phyloP scores from a whole-genome alignment of 2,797 vertebrate genomes.

The Gadopsis bispinosus region DNA sequence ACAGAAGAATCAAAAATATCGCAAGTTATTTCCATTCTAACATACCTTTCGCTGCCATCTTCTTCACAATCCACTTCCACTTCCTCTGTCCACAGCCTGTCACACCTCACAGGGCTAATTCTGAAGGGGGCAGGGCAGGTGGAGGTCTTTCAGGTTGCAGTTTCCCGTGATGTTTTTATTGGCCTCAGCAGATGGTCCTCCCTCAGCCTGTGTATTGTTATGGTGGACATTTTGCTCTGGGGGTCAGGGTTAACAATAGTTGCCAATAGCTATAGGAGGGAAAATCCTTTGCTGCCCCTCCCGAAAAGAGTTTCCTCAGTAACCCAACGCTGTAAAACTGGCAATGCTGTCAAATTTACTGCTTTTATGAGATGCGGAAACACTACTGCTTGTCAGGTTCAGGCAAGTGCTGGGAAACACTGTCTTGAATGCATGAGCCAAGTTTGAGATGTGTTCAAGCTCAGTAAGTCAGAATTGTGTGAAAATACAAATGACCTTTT shows the following conservation, averaged over 20 bases:
- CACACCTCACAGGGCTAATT: constrained; percentile 60
- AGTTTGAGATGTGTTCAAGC: constrained; percentile 38
- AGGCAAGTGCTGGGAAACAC: constrained; percentile 16
- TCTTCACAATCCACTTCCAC: constrained; percentile 48
- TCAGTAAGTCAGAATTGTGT: constrained; percentile 36
- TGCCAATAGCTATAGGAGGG: constrained; percentile 66
- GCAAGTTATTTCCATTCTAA: constrained; percentile 1
- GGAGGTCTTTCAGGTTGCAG: constrained; percentile 65
- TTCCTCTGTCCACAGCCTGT: constrained; percentile 60
- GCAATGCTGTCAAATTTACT: constrained; percentile 68
- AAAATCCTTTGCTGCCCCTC: constrained; percentile 68
- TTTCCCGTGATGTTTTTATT: constrained; percentile 83
- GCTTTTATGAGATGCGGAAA: constrained; percentile 60
- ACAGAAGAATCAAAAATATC: not conserved
- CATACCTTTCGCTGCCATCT: not conserved
- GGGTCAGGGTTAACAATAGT: constrained; percentile 81
- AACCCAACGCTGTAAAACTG: constrained; percentile 68
- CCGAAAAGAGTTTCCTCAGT: constrained; percentile 66
- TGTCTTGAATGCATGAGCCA: constrained; percentile 31
- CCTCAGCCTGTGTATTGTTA: constrained; percentile 75
- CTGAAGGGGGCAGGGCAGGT: constrained; percentile 60
- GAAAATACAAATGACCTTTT: constrained; percentile 60
- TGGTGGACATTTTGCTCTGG: constrained; percentile 69
- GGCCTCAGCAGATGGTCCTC: constrained; percentile 83
- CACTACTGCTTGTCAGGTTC: constrained; percentile 47